These are phyloP conservation scores for Montipora efflorescens DNA, from an alignment of 64 coral and sea anemone genomes.

Conservation along the genomic window DNA sequence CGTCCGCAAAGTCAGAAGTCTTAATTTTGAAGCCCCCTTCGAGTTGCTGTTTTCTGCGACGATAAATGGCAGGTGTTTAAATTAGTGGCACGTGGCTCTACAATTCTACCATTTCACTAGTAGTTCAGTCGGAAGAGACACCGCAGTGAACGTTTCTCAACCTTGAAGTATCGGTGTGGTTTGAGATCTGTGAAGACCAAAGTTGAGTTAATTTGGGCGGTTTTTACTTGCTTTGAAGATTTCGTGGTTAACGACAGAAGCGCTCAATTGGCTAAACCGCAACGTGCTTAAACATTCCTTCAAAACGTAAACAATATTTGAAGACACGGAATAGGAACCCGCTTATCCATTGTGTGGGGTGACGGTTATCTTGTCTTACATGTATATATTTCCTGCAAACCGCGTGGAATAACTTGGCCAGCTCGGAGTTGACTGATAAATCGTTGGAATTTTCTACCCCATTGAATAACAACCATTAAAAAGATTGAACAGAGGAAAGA, in stretches of 20 bases:
- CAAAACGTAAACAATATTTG: conserved; percentile 18
- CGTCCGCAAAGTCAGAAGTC: not conserved
- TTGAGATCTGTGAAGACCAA: not conserved
- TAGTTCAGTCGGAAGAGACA: not conserved
- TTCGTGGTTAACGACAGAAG: conserved; percentile 1
- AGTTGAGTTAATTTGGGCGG: not conserved
- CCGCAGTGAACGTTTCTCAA: too few relatives aligned
- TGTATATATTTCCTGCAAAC: too few relatives aligned
- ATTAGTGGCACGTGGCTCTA: not conserved
- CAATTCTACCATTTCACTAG: not conserved
- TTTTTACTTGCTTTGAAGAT: not conserved
- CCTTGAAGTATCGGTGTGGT: not conserved
- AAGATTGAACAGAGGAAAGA: too few relatives aligned
- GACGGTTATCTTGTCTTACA: not conserved
- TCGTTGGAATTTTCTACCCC: too few relatives aligned
- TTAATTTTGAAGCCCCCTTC: not conserved
- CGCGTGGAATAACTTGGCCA: not conserved
- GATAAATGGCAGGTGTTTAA: not conserved
- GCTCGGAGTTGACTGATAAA: too few relatives aligned
- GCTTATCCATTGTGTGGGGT: not conserved
- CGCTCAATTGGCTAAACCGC: not conserved
- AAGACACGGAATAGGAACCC: not conserved
- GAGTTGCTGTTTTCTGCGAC: not conserved
- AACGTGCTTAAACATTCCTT: conserved; percentile 7
- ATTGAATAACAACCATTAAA: too few relatives aligned